Evolutionary conservation across 2,888 invertebrate genomes (phyloP), one percentile per base, ranked within the genome.

Genomic region (Leptinotarsa tumamoca): DNA sequence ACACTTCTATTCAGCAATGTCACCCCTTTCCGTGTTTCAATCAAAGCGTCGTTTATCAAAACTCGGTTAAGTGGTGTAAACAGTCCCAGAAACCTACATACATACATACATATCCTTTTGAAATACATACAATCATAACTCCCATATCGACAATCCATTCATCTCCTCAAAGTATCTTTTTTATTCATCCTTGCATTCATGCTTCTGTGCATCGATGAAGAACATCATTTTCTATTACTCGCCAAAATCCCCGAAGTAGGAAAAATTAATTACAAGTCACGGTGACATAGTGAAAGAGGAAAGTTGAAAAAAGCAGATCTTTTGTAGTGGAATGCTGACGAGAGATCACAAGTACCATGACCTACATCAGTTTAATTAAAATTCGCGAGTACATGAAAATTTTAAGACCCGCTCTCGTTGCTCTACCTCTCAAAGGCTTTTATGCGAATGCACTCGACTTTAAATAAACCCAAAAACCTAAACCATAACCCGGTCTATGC

Each of bases 291-390:
- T 50, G 61, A 72, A 43, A 52, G 68, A 43, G 43, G 66, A 68
- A 72, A 74, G 72, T 58, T 50, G 58, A 67, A 58, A 54, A 71
- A 33, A 69, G 61, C 49, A 58, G 58, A 72, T 76, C 74, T 78
- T 78, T 76, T 74, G 63, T 74, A 74, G 73, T 69, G 66, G 67
- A 78, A 74, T 50, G 66, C 56, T 56, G 43, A 43, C 43, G 74
- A 66, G 72, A 75, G 67, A 72, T 69, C 75, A 73, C 72, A 76
- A 76, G 77, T 73, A 70, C 70, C 68, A 56, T 76, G 79, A 79
- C 79, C 79, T 78, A 79, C 71, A 79, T 79, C 72, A 76, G 76
- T 78, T 78, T 79, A 79, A 79, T 79, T 79, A 79, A 79, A 79
- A 79, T 74, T 76, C 68, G 74, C 74, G 73, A 58, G 79, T 68